Evolutionary conservation across 2,888 invertebrate genomes (phyloP).

Genomic region (Andrena bucephala): DNA sequence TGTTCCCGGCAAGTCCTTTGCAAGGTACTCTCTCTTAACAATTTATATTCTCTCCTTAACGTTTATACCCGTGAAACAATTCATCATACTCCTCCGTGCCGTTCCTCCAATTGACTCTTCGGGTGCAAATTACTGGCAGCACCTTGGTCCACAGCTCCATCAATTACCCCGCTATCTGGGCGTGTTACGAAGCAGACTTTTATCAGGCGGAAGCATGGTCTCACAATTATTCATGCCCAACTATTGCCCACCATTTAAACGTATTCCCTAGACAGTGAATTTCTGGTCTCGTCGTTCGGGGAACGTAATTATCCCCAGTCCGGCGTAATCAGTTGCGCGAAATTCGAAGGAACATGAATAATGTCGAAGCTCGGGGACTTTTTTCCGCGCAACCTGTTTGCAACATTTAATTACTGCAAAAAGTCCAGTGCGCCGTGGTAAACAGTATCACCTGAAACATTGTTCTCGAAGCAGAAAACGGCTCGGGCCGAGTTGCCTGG

Average conservation of each 20-base stretch:
- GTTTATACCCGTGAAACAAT: conserved; percentile 11
- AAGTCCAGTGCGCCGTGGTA: neutral
- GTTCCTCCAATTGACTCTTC: neutral
- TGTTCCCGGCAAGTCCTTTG: neutral
- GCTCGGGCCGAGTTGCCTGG: neutral
- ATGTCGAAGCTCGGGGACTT: neutral
- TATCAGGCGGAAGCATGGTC: conserved; percentile 7
- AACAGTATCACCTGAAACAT: neutral
- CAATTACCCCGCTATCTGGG: conserved; percentile 12
- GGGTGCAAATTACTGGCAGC: conserved; percentile 10
- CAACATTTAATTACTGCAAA: conserved; percentile 43
- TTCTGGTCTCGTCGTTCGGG: neutral
- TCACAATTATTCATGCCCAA: conserved; percentile 21
- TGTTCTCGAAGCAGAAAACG: conserved; percentile 7
- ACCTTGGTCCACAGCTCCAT: neutral
- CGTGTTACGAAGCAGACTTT: neutral
- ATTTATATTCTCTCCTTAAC: neutral
- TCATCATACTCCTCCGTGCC: neutral
- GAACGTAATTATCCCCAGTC: conserved; percentile 35
- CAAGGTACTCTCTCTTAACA: conserved; percentile 14
- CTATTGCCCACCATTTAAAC: conserved; percentile 27
- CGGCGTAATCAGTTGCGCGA: conserved; percentile 36
- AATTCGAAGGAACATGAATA: conserved; percentile 24
- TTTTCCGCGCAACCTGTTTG: conserved; percentile 41
- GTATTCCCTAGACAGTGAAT: conserved; percentile 15